Conservation (phyloP, 1,140 invertebrate genomes). For the Drosophila equinoxialis region DNA sequence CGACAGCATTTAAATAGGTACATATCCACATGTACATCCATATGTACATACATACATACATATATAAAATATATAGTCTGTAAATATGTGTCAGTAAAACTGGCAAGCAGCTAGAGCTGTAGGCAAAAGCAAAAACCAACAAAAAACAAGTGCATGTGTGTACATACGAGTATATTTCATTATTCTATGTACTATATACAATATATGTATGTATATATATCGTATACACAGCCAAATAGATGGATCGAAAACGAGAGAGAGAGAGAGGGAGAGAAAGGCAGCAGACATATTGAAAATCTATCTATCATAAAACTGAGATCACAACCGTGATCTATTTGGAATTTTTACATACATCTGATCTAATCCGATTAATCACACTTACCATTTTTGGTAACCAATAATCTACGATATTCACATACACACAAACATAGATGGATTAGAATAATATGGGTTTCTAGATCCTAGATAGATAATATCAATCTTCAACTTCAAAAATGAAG, state of each 20-base stretch:
- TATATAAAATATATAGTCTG: slow-evolving; percentile 1
- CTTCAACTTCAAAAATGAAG: too few species aligned
- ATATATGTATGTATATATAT: not conserved
- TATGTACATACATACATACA: not conserved
- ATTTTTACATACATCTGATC: too few species aligned
- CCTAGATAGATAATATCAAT: too few species aligned
- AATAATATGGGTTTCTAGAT: too few species aligned
- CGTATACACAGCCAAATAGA: not conserved
- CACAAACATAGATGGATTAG: too few species aligned
- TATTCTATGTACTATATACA: not conserved
- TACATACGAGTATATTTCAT: not conserved
- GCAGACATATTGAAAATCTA: not conserved
- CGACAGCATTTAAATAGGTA: slow-evolving; percentile 53
- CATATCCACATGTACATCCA: not conserved
- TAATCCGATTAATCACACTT: too few species aligned
- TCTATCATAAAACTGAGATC: not conserved
- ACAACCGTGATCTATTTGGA: not conserved
- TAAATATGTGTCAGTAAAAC: slow-evolving; percentile 12
- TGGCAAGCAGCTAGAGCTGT: slow-evolving; percentile 5
- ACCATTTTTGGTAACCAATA: too few species aligned
- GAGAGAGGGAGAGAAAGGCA: not conserved
- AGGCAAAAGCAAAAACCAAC: not conserved
- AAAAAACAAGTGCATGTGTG: not conserved
- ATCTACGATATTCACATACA: too few species aligned
- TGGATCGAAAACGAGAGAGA: not conserved